A percentile compares a stretch with the other conserved stretches of the same genome.
phyloP scores from a whole-genome alignment of 1,140 invertebrate species.

The Homarus americanus region DNA sequence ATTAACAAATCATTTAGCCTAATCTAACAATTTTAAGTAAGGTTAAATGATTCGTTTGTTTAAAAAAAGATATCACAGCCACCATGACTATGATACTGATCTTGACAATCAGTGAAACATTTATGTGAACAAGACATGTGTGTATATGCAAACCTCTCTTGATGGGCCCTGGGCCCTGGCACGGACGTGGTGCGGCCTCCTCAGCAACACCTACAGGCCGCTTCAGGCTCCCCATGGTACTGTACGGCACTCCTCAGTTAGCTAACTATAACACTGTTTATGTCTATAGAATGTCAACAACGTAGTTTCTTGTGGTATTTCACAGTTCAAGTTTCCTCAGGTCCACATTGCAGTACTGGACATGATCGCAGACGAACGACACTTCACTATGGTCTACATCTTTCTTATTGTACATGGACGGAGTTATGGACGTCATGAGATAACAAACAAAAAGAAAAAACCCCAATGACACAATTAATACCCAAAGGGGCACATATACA shows the following conservation, averaged over 20 bases:
- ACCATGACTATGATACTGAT: too few relatives aligned
- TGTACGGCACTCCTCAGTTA: not conserved
- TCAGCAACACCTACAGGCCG: slow-evolving; percentile 16
- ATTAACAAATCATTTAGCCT: too few relatives aligned
- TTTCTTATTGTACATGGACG: slow-evolving; percentile 19
- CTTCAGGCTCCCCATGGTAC: slow-evolving; percentile 50
- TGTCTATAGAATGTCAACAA: too few relatives aligned
- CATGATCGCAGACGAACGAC: too few relatives aligned
- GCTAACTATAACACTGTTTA: not conserved
- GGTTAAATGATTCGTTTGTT: too few relatives aligned
- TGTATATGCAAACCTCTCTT: slow-evolving; percentile 47
- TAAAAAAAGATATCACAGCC: too few relatives aligned
- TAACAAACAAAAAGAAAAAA: slow-evolving; percentile 11
- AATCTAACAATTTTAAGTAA: too few relatives aligned
- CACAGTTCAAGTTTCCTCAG: too few relatives aligned
- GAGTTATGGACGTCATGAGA: slow-evolving; percentile 27
- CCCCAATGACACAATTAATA: not conserved
- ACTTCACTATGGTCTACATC: not conserved
- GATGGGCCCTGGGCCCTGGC: slow-evolving; percentile 44
- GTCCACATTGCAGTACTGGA: too few relatives aligned
- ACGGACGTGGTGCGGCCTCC: slow-evolving; percentile 16
- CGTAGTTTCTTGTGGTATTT: too few relatives aligned
- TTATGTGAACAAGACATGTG: too few relatives aligned
- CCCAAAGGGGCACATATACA: not conserved
- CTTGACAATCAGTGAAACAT: too few relatives aligned